Evolutionary conservation across 2,888 invertebrate species (phyloP).

Genomic region (Sialis fuliginosa): DNA sequence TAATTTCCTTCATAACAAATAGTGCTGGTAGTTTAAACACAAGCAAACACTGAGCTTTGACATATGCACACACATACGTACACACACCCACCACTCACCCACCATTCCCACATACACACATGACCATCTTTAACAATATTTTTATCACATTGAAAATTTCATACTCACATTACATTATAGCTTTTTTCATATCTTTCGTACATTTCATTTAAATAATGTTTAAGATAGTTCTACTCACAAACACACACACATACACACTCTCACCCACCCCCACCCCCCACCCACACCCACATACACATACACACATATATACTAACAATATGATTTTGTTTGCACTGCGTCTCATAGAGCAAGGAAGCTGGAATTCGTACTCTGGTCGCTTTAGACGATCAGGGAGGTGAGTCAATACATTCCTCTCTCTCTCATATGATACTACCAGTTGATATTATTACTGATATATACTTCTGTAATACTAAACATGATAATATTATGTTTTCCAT

Average conservation of each 20-base stretch:
- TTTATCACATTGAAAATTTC: neutral
- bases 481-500: too few species aligned
- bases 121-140: neutral
- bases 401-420: conserved; percentile 33
- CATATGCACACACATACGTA: too few species aligned
- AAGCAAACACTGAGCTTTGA: too few species aligned
- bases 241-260: neutral
- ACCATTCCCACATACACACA: too few species aligned
- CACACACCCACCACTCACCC: too few species aligned
- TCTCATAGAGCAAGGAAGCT: conserved; percentile 93
- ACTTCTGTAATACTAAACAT: too few species aligned
- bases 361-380: conserved; percentile 99
- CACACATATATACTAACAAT: conserved; percentile 10
- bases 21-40: too few species aligned
- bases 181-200: too few species aligned
- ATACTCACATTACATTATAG: conserved; percentile 1
- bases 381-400: conserved; percentile 99
- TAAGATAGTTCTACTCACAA: neutral
- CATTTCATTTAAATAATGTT: too few species aligned
- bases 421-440: too few species aligned
- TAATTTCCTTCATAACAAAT: too few species aligned
- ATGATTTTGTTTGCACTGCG: conserved; percentile 41
- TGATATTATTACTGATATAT: too few species aligned
- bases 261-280: neutral
- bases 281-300: conserved; percentile 7